A percentile compares a stretch with the other conserved stretches of the same genome.
phyloP scores from a whole-genome alignment of 2,113 vertebrate species.

The Sula dactylatra region DNA sequence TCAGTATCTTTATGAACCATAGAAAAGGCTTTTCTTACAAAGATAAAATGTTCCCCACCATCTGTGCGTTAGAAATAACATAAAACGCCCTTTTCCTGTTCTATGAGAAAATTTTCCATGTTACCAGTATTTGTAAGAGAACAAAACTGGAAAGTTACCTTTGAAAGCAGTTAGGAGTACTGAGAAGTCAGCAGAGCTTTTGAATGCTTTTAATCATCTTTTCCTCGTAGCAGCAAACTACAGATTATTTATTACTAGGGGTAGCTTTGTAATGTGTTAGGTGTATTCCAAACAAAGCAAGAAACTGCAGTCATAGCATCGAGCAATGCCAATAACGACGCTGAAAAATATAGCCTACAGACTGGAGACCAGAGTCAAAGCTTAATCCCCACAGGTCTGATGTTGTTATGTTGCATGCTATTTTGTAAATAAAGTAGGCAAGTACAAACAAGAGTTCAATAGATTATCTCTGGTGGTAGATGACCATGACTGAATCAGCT shows the following conservation, averaged over 20 bases:
- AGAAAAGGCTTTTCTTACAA: background rate
- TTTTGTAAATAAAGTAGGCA: background rate
- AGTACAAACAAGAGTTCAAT: background rate
- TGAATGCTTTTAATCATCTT: background rate
- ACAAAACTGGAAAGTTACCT: background rate
- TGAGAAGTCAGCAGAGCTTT: background rate
- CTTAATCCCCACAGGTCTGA: background rate
- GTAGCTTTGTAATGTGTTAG: background rate
- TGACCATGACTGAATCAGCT: background rate
- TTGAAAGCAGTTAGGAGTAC: background rate
- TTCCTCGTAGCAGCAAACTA: background rate
- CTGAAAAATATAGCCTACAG: background rate
- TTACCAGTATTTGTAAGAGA: background rate
- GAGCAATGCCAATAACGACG: background rate
- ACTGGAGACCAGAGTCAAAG: background rate
- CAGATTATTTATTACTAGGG: background rate
- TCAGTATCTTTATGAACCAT: background rate
- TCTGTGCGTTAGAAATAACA: background rate
- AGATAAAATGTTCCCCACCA: background rate
- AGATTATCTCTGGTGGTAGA: background rate
- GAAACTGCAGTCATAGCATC: background rate
- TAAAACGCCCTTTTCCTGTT: slow-evolving; percentile 2
- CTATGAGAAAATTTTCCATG: background rate
- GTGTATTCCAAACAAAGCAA: background rate
- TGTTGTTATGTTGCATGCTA: too few species aligned